Base-by-base conservation (phyloP, 2,113 vertebrate species). In the Podiceps cristatus region DNA sequence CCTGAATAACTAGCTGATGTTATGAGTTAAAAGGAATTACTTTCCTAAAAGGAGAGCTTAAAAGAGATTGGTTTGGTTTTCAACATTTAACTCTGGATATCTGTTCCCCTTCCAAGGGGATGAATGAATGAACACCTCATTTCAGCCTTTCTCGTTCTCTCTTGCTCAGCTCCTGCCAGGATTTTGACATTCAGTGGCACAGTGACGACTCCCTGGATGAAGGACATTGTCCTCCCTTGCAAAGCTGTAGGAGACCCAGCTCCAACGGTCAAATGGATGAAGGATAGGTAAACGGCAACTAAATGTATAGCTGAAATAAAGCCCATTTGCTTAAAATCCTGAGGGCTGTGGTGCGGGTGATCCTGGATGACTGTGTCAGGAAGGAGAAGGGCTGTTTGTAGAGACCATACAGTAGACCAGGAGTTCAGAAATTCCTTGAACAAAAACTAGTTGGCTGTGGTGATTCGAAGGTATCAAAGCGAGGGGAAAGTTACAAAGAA, bases 181-280 rank as follows among this genome's bases (percentile, higher is more conserved):
- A 99, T 99, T 90, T 97, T 99, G 78, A 99, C 99, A 6, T 99
- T 99, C 97, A 99, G 99, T 0, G 99, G 99, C 29, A 99, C 99
- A 0, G 99, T 99, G 66, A 99, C 99, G 10, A 99, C 99, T 2
- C 99, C 99, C 1, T 99, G 99, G 99, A 99, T 99, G 99, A 99
- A 99, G 75, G 99, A 99, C 95, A 99, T 99, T 10, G 98, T 99
- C 72, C 97, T 99, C 29, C 99, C 99, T 9, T 99, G 99, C 96
- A 99, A 99, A 94, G 99, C 99, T 0, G 99, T 99, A 15, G 99
- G 99, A 58, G 99, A 99, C 78, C 99, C 99, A 24, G 98, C 99
- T 53, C 99, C 99, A 3, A 99, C 99, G 50, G 98, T 99, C 83
- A 99, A 99, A 93, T 99, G 99, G 99, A 99, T 99, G 97, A 99